Percentiles rank a stretch among this genome's conserved stretches.
phyloP scores from a whole-genome alignment of 2,113 vertebrate genomes.

The Macquaria australasica region DNA sequence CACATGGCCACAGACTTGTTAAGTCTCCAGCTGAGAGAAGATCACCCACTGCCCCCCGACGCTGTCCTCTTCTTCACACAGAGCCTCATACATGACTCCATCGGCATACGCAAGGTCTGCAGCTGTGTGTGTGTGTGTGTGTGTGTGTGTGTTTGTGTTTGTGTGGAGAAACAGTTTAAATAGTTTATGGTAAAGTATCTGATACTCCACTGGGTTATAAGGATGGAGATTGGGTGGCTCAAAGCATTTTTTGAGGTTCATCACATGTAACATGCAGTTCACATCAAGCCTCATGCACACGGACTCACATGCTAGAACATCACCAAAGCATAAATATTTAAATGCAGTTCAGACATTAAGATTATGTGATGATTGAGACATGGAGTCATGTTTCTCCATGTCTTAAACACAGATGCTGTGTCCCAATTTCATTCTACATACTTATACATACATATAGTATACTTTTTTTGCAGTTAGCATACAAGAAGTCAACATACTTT shows the following conservation, averaged over 20 bases:
- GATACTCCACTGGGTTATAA: neutral
- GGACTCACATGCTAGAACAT: too few relatives aligned
- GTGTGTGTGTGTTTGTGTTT: conserved; percentile 28
- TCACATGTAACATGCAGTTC: neutral
- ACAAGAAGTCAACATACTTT: neutral
- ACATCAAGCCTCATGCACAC: too few relatives aligned
- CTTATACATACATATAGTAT: too few relatives aligned
- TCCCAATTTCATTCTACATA: neutral
- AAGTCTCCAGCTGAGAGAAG: conserved; percentile 93
- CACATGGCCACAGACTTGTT: conserved; percentile 95
- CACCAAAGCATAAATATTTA: neutral
- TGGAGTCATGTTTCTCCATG: neutral
- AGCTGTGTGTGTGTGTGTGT: conserved; percentile 12
- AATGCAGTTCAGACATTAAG: neutral
- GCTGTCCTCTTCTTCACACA: conserved; percentile 93
- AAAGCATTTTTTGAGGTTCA: conserved; percentile 6
- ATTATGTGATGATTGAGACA: neutral
- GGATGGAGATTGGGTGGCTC: neutral
- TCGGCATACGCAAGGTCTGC: conserved; percentile 94
- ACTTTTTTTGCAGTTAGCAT: neutral
- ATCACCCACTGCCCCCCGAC: conserved; percentile 89
- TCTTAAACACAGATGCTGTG: neutral
- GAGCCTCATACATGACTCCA: conserved; percentile 94
- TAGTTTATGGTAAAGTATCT: neutral
- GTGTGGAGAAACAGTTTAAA: neutral